Base-by-base conservation (phyloP, 1,140 invertebrate species). In the Spodoptera litura region DNA sequence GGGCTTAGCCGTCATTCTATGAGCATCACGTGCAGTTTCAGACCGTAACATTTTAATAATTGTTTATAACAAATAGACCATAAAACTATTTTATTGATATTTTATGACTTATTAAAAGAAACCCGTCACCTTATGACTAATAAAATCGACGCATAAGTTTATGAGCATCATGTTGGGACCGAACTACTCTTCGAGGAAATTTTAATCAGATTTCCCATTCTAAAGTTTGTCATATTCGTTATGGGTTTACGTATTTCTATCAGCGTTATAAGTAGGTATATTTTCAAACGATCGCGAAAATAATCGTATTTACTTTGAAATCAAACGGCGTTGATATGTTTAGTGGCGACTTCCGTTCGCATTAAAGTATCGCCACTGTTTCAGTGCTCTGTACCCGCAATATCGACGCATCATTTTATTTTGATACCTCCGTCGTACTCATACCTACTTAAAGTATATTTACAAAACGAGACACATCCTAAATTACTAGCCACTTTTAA, bases 261-360 rank as follows among this genome's bases (percentile, higher is more conserved):
- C 88, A 87, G 68, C 90, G 79, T 81, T 74, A 66, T 85, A 10
- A 44, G 38, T 85, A 10, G 8, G 38, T 44, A 89, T 89, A 88
- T 87, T 87, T 88, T 75, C 71, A 84, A 89, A 89, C 85, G 83
- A 86, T 87, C 78, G 85, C 86, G 81, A 91, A 90, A 89, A 90
- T 90, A 88, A 88, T 84, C 83, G 59, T 93, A 85, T 92, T 90
- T 91, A 83, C 88, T 91, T 89, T 91, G 88, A 91, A 88, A 90
- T 87, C 88, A 83, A 84, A 68, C 73, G 72, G 89, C 81, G 91
- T 83, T 93, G 92, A 93, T 89, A 88, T 84, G 56, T 93, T 93
- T 92, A 93, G 84, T 85, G 77, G 74, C 78, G 64, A 79, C 85
- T 91, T 93, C 92, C 92, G 91, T 87, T 92, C 79, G 77, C 73